Conservation (phyloP, 2,797 vertebrate species). For the Phrynocephalus guinanensis region DNA sequence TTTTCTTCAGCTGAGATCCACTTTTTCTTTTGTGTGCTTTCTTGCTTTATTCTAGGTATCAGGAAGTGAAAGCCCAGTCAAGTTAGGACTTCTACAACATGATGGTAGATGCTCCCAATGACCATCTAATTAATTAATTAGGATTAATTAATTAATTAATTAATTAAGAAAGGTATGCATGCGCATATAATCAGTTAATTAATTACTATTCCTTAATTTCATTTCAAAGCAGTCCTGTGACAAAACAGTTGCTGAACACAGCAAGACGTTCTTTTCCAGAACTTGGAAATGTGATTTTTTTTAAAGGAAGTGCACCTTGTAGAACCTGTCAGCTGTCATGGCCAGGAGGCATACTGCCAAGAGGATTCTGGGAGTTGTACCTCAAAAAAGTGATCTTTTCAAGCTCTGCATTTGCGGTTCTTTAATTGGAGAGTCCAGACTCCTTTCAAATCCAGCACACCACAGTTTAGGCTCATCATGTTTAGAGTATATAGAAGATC, state of each 20-base stretch:
- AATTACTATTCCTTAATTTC: background rate
- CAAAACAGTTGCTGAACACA: background rate
- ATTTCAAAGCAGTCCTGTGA: background rate
- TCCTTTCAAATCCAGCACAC: background rate
- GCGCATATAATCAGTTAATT: no score
- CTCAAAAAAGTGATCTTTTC: no score
- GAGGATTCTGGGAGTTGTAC: no score
- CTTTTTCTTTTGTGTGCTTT: background rate
- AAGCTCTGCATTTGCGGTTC: background rate
- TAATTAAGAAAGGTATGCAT: background rate
- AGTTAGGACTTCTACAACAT: no score
- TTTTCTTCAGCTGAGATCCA: background rate
- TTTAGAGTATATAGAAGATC: constrained; percentile 32
- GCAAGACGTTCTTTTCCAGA: background rate
- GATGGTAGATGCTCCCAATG: background rate
- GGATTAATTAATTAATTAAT: no score
- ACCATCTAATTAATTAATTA: background rate
- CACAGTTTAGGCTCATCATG: constrained; percentile 38
- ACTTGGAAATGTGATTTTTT: no score
- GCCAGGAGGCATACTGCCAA: no score
- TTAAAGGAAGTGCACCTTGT: no score
- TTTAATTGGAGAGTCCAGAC: rapidly evolving
- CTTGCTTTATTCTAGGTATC: constrained; percentile 8
- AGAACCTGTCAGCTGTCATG: no score
- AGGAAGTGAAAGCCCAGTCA: background rate